Evolutionary conservation across 2,888 invertebrate species (phyloP).

Genomic region (Drosophila histrio): DNA sequence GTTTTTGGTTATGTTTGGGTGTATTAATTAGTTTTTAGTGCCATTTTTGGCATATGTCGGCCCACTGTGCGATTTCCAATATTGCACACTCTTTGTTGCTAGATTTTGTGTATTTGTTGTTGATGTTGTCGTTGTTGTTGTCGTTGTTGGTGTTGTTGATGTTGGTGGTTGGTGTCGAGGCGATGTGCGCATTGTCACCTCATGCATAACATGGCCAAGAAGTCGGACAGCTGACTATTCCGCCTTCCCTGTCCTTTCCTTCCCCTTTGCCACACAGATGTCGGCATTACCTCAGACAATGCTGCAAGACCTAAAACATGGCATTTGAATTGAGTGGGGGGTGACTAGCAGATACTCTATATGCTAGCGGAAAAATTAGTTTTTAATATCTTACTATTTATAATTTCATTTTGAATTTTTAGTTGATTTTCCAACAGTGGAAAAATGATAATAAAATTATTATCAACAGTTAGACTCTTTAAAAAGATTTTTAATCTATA

Average conservation of each 20-base stretch:
- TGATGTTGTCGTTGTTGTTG: conserved; percentile 9
- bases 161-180: conserved; percentile 30
- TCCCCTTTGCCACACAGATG: not conserved
- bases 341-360: not conserved
- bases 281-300: conserved; percentile 4
- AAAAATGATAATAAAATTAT: too few relatives aligned
- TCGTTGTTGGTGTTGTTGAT: conserved; percentile 14
- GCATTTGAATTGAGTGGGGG: not conserved
- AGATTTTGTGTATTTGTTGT: not conserved
- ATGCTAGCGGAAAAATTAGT: too few relatives aligned
- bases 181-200: conserved; percentile 66
- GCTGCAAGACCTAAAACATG: not conserved
- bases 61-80: conserved; percentile 21
- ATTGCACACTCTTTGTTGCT: conserved; percentile 35
- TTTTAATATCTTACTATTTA: too few relatives aligned
- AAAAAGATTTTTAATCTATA: too few relatives aligned
- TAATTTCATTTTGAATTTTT: too few relatives aligned
- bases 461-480: too few relatives aligned
- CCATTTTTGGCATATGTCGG: not conserved
- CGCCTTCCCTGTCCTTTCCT: not conserved
- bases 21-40: not conserved
- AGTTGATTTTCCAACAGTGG: too few relatives aligned
- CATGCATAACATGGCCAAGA: conserved; percentile 66
- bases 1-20: not conserved
- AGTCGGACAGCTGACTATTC: conserved; percentile 39